Evolutionary conservation across 2,113 vertebrate species (phyloP).

Genomic region (Corythoichthys intestinalis): DNA sequence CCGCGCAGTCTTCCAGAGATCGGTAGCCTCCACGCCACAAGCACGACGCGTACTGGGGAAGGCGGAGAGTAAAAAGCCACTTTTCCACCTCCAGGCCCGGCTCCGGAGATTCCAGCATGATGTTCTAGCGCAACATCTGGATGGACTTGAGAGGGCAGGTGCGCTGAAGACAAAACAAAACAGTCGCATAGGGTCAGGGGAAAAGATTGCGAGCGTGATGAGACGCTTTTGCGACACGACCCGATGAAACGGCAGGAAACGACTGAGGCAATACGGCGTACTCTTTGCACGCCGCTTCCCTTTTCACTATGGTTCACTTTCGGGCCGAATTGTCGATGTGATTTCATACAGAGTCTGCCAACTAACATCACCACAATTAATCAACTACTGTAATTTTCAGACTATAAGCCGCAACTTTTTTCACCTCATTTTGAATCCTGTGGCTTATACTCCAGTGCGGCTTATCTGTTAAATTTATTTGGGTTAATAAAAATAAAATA

Average conservation of each 20-base stretch:
- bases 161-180: not conserved
- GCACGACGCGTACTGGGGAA: constrained; percentile 77
- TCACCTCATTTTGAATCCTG: too few species aligned
- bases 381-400: too few species aligned
- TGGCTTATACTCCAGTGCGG: too few species aligned
- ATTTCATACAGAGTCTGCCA: too few species aligned
- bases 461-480: too few species aligned
- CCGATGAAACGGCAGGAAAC: constrained; percentile 33
- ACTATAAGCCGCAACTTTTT: too few species aligned
- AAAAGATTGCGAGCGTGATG: not conserved
- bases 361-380: too few species aligned
- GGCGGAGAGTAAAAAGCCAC: constrained; percentile 82
- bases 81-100: constrained; percentile 64
- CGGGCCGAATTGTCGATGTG: too few species aligned
- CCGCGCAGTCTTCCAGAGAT: constrained; percentile 71
- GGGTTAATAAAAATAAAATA: too few species aligned
- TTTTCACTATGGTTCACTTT: not conserved
- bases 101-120: constrained; percentile 72
- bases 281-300: not conserved
- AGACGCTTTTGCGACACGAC: constrained; percentile 19
- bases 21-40: constrained; percentile 77
- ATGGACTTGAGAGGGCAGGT: not conserved
- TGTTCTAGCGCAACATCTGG: constrained; percentile 37
- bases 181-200: not conserved
- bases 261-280: constrained; percentile 19